Base-by-base conservation (phyloP, 2,888 invertebrate genomes). In the Dugesia japonica region DNA sequence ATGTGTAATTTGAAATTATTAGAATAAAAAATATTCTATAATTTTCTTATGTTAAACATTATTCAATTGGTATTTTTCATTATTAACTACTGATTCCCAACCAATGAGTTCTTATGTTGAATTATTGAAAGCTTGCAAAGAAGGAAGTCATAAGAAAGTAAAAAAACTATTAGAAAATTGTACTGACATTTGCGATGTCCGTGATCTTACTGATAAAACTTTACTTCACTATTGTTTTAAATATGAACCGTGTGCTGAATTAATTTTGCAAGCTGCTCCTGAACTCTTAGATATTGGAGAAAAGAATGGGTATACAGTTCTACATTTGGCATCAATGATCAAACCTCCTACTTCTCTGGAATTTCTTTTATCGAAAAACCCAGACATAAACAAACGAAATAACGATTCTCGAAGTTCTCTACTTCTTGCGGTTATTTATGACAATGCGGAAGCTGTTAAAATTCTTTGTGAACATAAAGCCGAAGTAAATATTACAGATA, bases 101-200 rank as follows among this genome's bases (percentile, higher is more conserved):
- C 38, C n/a, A 56, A 56, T 56, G 56, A n/a, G 56, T 20, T 56
- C 56, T 56, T 56, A 56, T 56, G 56, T 56, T n/a, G 56, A 56
- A n/a, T n/a, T 56, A 56, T 56, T 56, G n/a, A 56, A 56, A 56
- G 56, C 56, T 20, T 56, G 56, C n/a, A 56, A 56, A 56, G 56
- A 56, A 56, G 56, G 56, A 56, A 56, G 17, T 56, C 1, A n/a
- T n/a, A n/a, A 23, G 56, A 56, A 56, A 56, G 56, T 56, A 7
- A 56, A 23, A 56, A 56, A 56, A n/a, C 17, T 56, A 23, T 56
- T 56, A n/a, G 56, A 56, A 56, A 23, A 56, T n/a, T 56, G 56
- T 56, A 56, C 56, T 4, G 56, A 56, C 17, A n/a, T 56, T 4
- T 4, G 56, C 1, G 56, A 56, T 23, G 56, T 56, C 9, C 56